Evolutionary conservation across 64 coral and sea anemone species (phyloP).

Genomic region (Dendronephthya gigantea): DNA sequence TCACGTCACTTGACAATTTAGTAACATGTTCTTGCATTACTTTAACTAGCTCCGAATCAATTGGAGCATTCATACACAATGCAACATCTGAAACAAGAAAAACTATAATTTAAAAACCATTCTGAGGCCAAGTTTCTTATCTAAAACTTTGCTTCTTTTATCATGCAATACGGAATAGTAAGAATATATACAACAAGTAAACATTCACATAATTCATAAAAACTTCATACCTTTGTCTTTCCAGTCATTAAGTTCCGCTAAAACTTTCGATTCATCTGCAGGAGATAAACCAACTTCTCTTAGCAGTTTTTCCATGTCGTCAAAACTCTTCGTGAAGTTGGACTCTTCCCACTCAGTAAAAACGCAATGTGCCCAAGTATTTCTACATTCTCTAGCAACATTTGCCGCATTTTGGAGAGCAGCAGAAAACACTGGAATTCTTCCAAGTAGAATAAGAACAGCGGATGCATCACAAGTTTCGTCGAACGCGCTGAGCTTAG

Average conservation of each 20-base stretch:
- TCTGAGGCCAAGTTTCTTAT: no score
- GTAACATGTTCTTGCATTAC: slow-evolving; percentile 4
- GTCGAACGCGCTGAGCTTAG: slow-evolving; percentile 13
- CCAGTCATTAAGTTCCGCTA: slow-evolving; percentile 16
- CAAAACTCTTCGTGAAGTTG: not conserved
- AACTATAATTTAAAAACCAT: no score
- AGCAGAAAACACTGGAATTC: slow-evolving; percentile 19
- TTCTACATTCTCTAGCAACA: not conserved
- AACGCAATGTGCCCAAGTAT: slow-evolving; percentile 21
- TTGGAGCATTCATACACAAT: no score
- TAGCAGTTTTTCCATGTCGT: not conserved
- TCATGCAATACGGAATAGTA: no score
- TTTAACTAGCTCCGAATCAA: no score
- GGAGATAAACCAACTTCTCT: not conserved
- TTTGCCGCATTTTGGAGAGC: not conserved
- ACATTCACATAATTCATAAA: no score
- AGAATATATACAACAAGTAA: no score
- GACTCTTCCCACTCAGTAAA: not conserved
- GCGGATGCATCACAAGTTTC: slow-evolving; percentile 28
- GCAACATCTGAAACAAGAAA: no score
- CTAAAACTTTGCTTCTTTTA: no score
- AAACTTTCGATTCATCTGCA: not conserved
- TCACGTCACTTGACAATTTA: not conserved
- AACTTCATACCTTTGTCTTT: not conserved
- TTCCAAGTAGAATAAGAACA: not conserved